These are phyloP conservation scores for Gnathonemus echidnorhynchus DNA, from an alignment of 2,113 vertebrate genomes.

Conservation along the genomic window DNA sequence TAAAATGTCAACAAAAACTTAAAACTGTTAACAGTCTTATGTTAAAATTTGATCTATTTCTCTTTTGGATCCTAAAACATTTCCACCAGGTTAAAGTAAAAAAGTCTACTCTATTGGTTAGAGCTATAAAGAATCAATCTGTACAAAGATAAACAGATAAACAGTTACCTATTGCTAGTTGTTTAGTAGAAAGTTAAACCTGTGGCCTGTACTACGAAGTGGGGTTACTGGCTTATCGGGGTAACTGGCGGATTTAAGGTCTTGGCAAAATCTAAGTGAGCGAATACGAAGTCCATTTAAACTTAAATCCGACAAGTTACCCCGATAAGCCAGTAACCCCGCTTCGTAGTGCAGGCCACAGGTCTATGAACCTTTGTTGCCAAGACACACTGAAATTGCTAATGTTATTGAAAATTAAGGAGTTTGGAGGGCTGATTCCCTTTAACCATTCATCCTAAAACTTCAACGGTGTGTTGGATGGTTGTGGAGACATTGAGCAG, in stretches of 20 bases:
- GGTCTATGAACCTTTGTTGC: conserved; percentile 30
- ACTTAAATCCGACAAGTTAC: too few relatives aligned
- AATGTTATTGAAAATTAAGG: neutral
- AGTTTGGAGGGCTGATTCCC: neutral
- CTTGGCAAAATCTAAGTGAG: too few relatives aligned
- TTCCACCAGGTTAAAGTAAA: neutral
- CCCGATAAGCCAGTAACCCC: too few relatives aligned
- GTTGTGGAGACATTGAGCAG: neutral
- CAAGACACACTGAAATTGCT: neutral
- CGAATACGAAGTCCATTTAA: too few relatives aligned
- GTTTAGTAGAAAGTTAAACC: neutral
- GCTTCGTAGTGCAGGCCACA: too few relatives aligned
- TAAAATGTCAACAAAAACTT: neutral
- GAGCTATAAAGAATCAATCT: neutral
- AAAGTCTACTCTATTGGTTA: neutral
- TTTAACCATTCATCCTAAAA: neutral
- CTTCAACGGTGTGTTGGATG: neutral
- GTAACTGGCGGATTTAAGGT: too few relatives aligned
- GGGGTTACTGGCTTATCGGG: too few relatives aligned
- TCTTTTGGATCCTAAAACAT: conserved; percentile 16
- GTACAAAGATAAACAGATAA: conserved; percentile 55
- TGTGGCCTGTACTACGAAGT: neutral
- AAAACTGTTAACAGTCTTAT: neutral
- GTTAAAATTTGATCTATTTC: neutral
- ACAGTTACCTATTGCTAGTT: conserved; percentile 45